Conservation (phyloP, 2,888 invertebrate species). For the Sceliomorpha sp. region DNA sequence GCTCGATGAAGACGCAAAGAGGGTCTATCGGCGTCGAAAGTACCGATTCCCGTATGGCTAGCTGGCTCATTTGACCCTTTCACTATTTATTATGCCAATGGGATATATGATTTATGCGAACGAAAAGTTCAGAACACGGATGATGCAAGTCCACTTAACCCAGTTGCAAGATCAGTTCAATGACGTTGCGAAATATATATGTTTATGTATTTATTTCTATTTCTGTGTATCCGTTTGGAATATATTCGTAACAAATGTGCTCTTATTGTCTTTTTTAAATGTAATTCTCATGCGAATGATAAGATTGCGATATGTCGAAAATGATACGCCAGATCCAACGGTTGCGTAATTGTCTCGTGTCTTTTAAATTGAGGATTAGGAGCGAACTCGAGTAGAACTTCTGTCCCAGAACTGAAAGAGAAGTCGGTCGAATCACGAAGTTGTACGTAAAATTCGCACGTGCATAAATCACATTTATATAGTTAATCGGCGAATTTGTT, state of each 20-base stretch:
- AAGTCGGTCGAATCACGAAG: too few species aligned
- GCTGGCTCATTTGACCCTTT: conserved; percentile 46
- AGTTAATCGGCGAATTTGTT: too few species aligned
- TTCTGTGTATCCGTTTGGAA: too few species aligned
- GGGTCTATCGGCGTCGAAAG: conserved; percentile 23
- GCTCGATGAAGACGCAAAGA: conserved; percentile 1
- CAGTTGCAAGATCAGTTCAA: conserved; percentile 45
- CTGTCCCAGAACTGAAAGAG: too few species aligned
- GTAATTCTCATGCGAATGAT: too few species aligned
- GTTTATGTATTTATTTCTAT: conserved; percentile 13
- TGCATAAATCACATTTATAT: too few species aligned
- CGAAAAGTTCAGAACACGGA: conserved; percentile 54
- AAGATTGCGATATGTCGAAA: too few species aligned
- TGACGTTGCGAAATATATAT: conserved; percentile 42
- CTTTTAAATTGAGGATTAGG: too few species aligned
- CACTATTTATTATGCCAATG: conserved; percentile 47
- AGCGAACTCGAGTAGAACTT: too few species aligned
- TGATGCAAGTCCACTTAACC: conserved; percentile 54
- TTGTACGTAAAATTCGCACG: too few species aligned
- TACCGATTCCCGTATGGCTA: conserved; percentile 34
- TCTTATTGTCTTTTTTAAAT: too few species aligned
- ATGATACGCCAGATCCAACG: background rate
- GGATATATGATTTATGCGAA: conserved; percentile 52
- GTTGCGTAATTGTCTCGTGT: background rate
- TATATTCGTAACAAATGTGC: too few species aligned